Evolutionary conservation across 2,888 invertebrate species (phyloP), one percentile per base, ranked within the genome.

Genomic region (Crossocerus cetratus): DNA sequence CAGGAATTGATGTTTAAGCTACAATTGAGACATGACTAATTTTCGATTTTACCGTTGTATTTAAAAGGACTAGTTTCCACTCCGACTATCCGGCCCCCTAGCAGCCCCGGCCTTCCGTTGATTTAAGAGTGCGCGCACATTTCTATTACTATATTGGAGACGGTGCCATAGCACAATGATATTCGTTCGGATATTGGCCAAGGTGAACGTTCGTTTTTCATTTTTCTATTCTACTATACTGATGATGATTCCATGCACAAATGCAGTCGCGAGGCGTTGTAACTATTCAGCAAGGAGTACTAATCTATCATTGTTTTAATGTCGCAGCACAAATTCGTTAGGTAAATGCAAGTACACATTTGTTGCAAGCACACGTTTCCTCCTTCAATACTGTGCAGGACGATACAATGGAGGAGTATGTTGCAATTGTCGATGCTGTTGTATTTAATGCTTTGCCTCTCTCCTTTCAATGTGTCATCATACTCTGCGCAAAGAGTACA

Each of bases 1-100:
- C 23, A 74, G 75, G 74, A 75, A 75, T 75, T 75, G 75, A 75
- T 75, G 59, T 45, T 66, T 65, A 44, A 63, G 54, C 62, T 60
- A 61, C 69, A 16, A 70, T 60, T 55, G 66, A 66, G 45, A 66
- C 22, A 20, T 59, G 59, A 72, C 64, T 68, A 69, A 56, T 55
- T 74, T 32, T 32, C 32, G 1, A 5, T 32, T 32, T 32, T 32
- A 32, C 32, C 5, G 32, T 32, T 32, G 32, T 32, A 32, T 32
- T 32, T 32, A 8, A 32, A 32, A 11, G 8, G 11, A 32, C 32
- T 11, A 32, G 2, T 32, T 32, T 32, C 11, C 32, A 32, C 32
- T 32, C 55, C 22, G 18, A 20, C 3, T 20, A 20, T 55, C 21
- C 3, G 21, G 20, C 54, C 13, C 53, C 42, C 32, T 32, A 32